A percentile compares a stretch with the other conserved stretches of the same genome.
phyloP scores from a whole-genome alignment of 2,888 invertebrate genomes.

The Spisula solida region DNA sequence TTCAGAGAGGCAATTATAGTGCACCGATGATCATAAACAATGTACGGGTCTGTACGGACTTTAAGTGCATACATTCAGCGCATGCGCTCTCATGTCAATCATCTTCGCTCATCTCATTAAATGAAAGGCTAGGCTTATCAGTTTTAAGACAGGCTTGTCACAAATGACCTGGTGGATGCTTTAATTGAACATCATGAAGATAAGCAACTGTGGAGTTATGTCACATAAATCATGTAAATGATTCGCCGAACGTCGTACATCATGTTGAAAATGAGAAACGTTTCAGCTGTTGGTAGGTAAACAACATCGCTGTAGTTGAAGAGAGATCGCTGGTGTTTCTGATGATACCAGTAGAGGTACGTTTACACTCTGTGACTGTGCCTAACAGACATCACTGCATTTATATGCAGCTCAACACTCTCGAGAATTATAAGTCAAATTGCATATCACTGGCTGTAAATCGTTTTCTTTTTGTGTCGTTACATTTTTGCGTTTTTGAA shows the following conservation, averaged over 20 bases:
- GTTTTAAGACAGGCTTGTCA: slow-evolving; percentile 40
- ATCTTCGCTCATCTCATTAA: slow-evolving; percentile 42
- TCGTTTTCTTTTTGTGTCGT: no score
- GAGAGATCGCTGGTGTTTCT: not conserved
- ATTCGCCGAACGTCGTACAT: slow-evolving; percentile 23
- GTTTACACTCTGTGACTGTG: not conserved
- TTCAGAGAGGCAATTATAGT: not conserved
- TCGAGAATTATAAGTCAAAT: no score
- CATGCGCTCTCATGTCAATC: slow-evolving; percentile 41
- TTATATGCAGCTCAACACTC: no score
- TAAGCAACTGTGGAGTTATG: slow-evolving; percentile 53
- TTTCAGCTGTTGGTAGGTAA: slow-evolving; percentile 35
- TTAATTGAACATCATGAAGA: slow-evolving; percentile 50
- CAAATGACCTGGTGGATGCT: slow-evolving; percentile 13
- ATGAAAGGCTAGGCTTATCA: slow-evolving; percentile 40
- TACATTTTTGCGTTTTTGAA: no score
- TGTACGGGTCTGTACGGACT: slow-evolving; percentile 1
- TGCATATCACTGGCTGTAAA: no score
- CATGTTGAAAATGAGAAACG: slow-evolving; percentile 38
- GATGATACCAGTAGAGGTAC: not conserved
- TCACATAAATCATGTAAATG: slow-evolving; percentile 47
- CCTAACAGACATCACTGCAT: not conserved
- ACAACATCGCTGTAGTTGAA: not conserved
- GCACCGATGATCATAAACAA: not conserved
- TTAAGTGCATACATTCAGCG: slow-evolving; percentile 13